Evolutionary conservation across 2,113 vertebrate species (phyloP), one percentile per base, ranked within the genome.

Genomic region (Puntigrus tetrazona): DNA sequence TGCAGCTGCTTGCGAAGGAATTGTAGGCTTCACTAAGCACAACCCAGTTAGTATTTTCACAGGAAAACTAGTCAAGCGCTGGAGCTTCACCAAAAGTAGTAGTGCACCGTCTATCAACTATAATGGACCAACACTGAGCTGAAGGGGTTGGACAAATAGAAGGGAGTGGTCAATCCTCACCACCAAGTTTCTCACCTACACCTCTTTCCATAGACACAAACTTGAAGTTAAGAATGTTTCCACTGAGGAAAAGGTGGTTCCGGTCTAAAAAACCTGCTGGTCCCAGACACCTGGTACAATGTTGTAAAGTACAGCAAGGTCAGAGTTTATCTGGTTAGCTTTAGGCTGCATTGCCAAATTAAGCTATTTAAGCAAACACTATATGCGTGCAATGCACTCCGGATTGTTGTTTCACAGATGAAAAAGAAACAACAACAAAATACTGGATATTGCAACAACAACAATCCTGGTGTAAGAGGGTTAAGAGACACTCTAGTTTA

Each of bases 1-100:
- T 84, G 81, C 87, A 78, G 83, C 86, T 88, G 85, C 85, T 78
- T 74, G 52, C 27, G 81, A 84, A 82, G 57, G 36, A 83, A 87
- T 87, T 57, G 69, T 22, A 80, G 79, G 20, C 43, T 74, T 80
- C 34, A 55, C 43, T 84, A 81, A 70, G 59, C 31, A 76, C 55
- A 65, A 69, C 82, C 74, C 50, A 59, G 82, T 78, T 45, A 38
- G n/a, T 10, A 59, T 67, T 41, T 29, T 81, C 43, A n/a, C 87
- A 75, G 83, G 83, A 87, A 87, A 86, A 69, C 29, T 85, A n/a
- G 81, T 70, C 63, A 57, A 36, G 73, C 5, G 8, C 61, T 67
- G 61, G 41, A 81, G 41, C 72, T 52, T 34, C 36, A 69, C 27
- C 45, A 78, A 18, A 29, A 52, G 74, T 52, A 25, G 18, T 41